Conservation (phyloP, 2,113 vertebrate species). For the Coptodon rendalli region DNA sequence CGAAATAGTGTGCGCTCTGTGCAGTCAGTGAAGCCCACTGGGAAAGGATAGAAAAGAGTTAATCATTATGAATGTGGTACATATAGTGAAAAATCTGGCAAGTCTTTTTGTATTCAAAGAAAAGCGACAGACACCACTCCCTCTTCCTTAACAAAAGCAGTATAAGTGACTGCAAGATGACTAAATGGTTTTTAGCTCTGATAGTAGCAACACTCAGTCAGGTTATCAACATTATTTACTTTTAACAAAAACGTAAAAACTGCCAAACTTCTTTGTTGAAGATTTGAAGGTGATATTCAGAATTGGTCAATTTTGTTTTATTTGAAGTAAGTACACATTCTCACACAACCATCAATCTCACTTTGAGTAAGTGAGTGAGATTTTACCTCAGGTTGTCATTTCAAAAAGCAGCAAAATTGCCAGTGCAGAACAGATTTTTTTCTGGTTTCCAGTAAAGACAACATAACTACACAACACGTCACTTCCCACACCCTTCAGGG, state of each 20-base stretch:
- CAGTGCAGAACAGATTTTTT: background rate
- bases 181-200: background rate
- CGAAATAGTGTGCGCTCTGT: fast-evolving
- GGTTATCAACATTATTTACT: background rate
- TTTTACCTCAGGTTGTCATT: background rate
- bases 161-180: background rate
- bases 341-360: fast-evolving
- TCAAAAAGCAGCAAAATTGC: background rate
- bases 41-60: background rate
- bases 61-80: background rate
- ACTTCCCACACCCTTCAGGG: background rate
- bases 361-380: background rate
- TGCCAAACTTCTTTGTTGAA: background rate
- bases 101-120: background rate
- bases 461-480: background rate
- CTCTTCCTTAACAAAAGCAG: background rate
- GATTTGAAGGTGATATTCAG: background rate
- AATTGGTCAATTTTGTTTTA: background rate
- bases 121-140: background rate
- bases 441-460: background rate
- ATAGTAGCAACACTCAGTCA: background rate
- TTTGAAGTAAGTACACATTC: background rate
- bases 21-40: background rate
- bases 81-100: background rate
- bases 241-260: background rate